These are phyloP conservation scores for Sandelia bainsii DNA, from an alignment of 2,797 vertebrate genomes.

Conservation along the genomic window DNA sequence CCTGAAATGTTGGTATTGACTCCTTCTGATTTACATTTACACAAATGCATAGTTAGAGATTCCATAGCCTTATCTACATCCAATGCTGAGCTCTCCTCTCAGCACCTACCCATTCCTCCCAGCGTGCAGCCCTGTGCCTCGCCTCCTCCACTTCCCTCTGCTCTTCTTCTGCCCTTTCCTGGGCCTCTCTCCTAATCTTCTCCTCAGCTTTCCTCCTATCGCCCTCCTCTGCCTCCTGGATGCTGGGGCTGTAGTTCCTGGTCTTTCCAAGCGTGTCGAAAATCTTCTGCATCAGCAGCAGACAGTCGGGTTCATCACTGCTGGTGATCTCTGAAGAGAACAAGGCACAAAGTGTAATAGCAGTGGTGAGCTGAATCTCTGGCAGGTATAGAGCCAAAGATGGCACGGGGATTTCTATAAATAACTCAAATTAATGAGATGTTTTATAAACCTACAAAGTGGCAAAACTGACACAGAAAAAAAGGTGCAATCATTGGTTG, in stretches of 20 bases:
- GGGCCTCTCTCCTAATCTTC: conserved; percentile 76
- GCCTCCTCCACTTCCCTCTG: conserved; percentile 82
- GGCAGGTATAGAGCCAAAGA: background rate
- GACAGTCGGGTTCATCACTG: conserved; percentile 81
- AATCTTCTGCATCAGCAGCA: conserved; percentile 83
- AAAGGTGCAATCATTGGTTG: no score
- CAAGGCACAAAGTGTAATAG: background rate
- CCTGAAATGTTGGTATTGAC: no score
- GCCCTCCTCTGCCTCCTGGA: conserved; percentile 83
- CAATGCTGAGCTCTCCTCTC: background rate
- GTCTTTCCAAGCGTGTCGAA: conserved; percentile 84
- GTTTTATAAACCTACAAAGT: background rate
- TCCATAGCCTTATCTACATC: background rate
- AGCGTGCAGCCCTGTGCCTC: conserved; percentile 78
- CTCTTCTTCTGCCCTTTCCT: conserved; percentile 76
- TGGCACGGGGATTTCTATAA: background rate
- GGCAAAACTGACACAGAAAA: no score
- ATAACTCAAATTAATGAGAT: background rate
- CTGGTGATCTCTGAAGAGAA: conserved; percentile 82
- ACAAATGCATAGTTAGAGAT: no score
- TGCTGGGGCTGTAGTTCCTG: conserved; percentile 87
- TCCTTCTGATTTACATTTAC: no score
- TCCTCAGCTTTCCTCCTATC: conserved; percentile 80
- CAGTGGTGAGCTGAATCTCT: background rate
- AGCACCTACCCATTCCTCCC: conserved; percentile 92